phyloP scores from a whole-genome alignment of 2,797 vertebrate genomes.

The Chlorospingus semifuscus region DNA sequence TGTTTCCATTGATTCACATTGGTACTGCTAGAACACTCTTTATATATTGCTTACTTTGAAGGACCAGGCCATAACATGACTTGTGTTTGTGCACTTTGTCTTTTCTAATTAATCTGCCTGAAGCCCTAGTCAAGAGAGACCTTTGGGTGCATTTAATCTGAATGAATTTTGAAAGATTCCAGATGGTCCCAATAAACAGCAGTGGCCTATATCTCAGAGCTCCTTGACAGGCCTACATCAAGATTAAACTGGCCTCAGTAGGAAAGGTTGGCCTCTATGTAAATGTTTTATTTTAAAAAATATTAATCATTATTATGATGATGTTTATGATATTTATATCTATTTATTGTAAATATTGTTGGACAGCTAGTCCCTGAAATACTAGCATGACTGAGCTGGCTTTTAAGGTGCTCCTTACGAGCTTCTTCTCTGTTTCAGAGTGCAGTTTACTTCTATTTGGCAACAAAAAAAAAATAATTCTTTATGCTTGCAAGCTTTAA shows the following conservation, averaged over 20 bases:
- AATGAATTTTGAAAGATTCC: background rate
- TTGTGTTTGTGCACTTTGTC: conserved; percentile 29
- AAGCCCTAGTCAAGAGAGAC: background rate
- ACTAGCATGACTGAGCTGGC: background rate
- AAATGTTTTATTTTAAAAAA: background rate
- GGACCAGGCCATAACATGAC: background rate
- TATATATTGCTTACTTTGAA: conserved; percentile 10
- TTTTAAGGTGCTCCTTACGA: background rate
- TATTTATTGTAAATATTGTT: background rate
- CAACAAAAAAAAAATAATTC: background rate
- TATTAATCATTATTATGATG: background rate
- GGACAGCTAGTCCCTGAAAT: background rate
- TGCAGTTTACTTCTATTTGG: background rate
- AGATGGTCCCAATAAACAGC: conserved; percentile 9
- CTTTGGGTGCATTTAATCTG: conserved; percentile 21
- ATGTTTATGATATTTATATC: background rate
- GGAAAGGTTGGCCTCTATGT: background rate
- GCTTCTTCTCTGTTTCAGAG: background rate
- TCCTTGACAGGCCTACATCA: background rate
- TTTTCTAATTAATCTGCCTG: conserved; percentile 38
- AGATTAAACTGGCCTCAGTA: background rate
- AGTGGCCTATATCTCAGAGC: background rate
- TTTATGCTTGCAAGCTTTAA: background rate
- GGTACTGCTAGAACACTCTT: background rate
- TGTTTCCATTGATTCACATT: background rate